Conservation (phyloP, 1,140 invertebrate species). For the Parapsyche elsis region DNA sequence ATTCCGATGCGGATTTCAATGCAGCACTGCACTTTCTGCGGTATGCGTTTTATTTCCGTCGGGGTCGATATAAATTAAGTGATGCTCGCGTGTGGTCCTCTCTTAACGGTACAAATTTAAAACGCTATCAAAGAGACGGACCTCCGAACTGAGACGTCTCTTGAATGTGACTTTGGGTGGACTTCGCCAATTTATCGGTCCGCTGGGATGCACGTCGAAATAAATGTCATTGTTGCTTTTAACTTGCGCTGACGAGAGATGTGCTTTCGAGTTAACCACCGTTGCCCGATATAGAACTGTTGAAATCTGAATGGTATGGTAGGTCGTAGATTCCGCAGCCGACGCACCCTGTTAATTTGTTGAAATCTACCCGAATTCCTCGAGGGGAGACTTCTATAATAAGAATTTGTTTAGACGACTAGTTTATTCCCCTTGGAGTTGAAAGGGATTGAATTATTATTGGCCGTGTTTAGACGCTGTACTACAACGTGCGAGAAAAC, state of each 20-base stretch:
- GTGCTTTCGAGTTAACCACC: too few relatives aligned
- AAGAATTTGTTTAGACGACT: slow-evolving; percentile 12
- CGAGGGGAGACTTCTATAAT: slow-evolving; percentile 11
- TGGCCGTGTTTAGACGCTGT: neutral
- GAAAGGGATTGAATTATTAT: slow-evolving; percentile 17
- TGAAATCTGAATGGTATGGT: too few relatives aligned
- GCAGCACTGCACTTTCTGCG: too few relatives aligned
- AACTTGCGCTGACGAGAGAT: too few relatives aligned
- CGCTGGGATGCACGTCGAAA: too few relatives aligned
- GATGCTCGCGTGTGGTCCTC: neutral
- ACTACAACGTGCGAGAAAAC: too few relatives aligned
- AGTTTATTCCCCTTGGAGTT: slow-evolving; percentile 9
- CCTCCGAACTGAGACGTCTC: neutral
- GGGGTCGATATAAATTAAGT: neutral
- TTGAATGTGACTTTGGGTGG: neutral
- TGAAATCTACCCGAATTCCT: slow-evolving; percentile 3
- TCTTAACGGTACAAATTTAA: slow-evolving; percentile 26
- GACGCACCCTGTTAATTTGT: slow-evolving; percentile 25
- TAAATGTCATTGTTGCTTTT: too few relatives aligned
- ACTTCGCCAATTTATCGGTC: slow-evolving; percentile 1
- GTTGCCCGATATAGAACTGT: too few relatives aligned
- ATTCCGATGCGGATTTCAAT: too few relatives aligned
- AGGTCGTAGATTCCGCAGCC: neutral
- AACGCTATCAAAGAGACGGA: neutral
- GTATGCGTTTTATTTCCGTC: neutral